A percentile compares a stretch with the other conserved stretches of the same genome.
Conservation (phyloP, 2,797 vertebrate species). For the Pseudomugil tenellus region DNA sequence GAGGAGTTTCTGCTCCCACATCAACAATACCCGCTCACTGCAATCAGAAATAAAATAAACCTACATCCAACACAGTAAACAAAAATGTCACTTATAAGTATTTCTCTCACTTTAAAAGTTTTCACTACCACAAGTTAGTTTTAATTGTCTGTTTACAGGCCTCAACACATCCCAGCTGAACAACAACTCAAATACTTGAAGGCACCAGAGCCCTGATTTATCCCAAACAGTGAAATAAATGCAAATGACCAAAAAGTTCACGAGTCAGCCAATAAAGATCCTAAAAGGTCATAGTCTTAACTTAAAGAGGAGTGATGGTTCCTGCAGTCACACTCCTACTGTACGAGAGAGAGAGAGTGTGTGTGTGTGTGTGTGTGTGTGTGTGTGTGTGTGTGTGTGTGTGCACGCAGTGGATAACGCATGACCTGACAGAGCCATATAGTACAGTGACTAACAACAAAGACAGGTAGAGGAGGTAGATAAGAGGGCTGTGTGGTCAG, state of each 20-base stretch:
- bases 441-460: conserved; percentile 47
- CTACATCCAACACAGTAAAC: no score
- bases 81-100: no score
- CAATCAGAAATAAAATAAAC: no score
- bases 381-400: conserved; percentile 3
- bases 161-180: no score
- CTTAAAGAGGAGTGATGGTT: conserved; percentile 9
- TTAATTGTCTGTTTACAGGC: no score
- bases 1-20: not conserved
- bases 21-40: not conserved
- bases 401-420: conserved; percentile 43
- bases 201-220: no score
- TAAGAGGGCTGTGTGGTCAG: conserved; percentile 30
- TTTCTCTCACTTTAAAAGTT: no score
- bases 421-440: conserved; percentile 47
- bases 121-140: no score
- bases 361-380: not conserved
- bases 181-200: no score
- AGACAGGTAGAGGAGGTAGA: conserved; percentile 45
- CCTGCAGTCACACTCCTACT: conserved; percentile 6
- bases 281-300: conserved; percentile 6
- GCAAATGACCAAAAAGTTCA: not conserved
- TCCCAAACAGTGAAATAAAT: not conserved
- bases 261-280: not conserved
- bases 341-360: no score